Evolutionary conservation across 2,113 vertebrate genomes (phyloP).

Genomic region (Pleuronectes platessa): DNA sequence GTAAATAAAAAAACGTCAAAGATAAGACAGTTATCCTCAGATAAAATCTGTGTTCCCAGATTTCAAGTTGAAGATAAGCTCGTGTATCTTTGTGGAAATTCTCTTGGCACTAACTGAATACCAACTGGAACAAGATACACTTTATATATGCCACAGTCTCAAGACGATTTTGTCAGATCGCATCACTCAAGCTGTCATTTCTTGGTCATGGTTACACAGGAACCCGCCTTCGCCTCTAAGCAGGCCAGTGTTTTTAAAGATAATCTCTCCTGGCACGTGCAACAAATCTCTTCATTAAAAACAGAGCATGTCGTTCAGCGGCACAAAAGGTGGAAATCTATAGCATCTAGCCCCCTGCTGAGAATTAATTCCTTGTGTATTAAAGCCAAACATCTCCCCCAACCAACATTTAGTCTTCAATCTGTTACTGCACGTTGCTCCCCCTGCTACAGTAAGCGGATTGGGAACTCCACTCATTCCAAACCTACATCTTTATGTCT

Average conservation of each 20-base stretch:
- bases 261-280: conserved; percentile 67
- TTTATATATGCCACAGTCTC: conserved; percentile 24
- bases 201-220: conserved; percentile 42
- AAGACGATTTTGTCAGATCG: conserved; percentile 55
- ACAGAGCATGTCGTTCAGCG: conserved; percentile 38
- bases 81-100: conserved; percentile 32
- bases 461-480: conserved; percentile 46
- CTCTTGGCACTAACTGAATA: conserved; percentile 34
- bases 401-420: conserved; percentile 48
- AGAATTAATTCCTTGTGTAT: conserved; percentile 62
- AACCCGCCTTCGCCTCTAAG: conserved; percentile 32
- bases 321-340: conserved; percentile 69
- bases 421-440: conserved; percentile 59
- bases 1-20: conserved; percentile 6
- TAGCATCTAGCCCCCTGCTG: conserved; percentile 55
- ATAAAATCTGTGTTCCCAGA: conserved; percentile 32
- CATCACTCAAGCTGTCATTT: conserved; percentile 52
- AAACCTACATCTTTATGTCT: conserved; percentile 59
- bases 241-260: conserved; percentile 52
- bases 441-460: conserved; percentile 55
- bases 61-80: conserved; percentile 36
- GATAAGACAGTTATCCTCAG: conserved; percentile 44
- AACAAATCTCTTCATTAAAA: conserved; percentile 67
- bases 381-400: conserved; percentile 60
- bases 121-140: conserved; percentile 40